phyloP scores from a whole-genome alignment of 2,113 vertebrate species.

The Stigmatopora argus region DNA sequence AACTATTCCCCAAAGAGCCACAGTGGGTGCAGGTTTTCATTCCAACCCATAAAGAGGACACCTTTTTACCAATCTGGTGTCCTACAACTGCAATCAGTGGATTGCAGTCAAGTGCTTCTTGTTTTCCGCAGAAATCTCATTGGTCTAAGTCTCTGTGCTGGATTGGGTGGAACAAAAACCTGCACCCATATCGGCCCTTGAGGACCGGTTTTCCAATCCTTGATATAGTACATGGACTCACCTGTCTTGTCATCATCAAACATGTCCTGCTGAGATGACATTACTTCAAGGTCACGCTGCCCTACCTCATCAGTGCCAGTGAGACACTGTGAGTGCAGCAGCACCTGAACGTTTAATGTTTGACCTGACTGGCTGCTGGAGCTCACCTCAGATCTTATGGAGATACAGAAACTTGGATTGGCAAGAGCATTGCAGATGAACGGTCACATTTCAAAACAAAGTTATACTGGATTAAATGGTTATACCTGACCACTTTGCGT shows the following conservation, averaged over 20 bases:
- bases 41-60: too few relatives aligned
- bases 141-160: too few relatives aligned
- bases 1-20: too few relatives aligned
- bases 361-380: constrained; percentile 61
- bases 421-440: not conserved
- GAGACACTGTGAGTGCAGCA: constrained; percentile 55
- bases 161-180: too few relatives aligned
- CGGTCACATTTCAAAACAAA: not conserved
- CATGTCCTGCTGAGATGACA: constrained; percentile 86
- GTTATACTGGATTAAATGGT: not conserved
- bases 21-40: too few relatives aligned
- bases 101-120: too few relatives aligned
- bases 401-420: not conserved
- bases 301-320: constrained; percentile 32
- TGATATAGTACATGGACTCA: constrained; percentile 8
- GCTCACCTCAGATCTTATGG: constrained; percentile 62
- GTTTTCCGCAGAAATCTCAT: too few relatives aligned
- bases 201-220: too few relatives aligned
- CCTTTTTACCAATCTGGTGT: too few relatives aligned
- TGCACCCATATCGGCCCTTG: too few relatives aligned
- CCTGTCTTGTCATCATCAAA: constrained; percentile 71
- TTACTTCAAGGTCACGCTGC: constrained; percentile 63
- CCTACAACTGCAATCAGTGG: too few relatives aligned
- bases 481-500: constrained; percentile 53
- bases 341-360: constrained; percentile 47